Base-by-base conservation (phyloP, 2,888 invertebrate genomes). In the Unio pictorum region DNA sequence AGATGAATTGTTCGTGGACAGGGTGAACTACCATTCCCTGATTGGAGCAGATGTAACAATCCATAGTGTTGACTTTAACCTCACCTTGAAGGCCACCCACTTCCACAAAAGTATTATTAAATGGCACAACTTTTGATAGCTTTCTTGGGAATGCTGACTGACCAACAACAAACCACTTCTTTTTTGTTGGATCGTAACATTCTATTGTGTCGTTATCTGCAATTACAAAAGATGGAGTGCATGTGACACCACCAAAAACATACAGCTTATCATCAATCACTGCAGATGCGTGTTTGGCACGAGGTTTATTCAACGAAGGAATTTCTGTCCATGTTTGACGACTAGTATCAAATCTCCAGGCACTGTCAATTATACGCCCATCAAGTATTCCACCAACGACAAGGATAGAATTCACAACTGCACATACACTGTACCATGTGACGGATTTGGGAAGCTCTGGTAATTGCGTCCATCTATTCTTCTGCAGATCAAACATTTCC, bases 301-400 rank as follows among this genome's bases (percentile, higher is more conserved):
- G 79, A 2, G 89, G 86, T 62, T 84, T 84, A 55, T 82, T 70
- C 85, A 90, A 83, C 2, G 84, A 72, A 6, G 82, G 76, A 54
- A 85, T 81, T 64, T 82, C 76, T 5, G 74, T 76, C 90, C 90
- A 90, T 17, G 70, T 75, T 45, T 87, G 71, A 62, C 85, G 83
- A 8, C 80, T 71, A 11, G 87, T 85, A 68, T 88, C 87, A 79
- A 89, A 90, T 66, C 79, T 84, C 87, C 88, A 89, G 11, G 87
- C 86, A 57, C 79, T 84, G 30, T 83, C 70, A 34, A 87, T 82
- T 56, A 88, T 84, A 56, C 83, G 80, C 7, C 86, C 84, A 68
- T 89, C 86, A 5, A 81, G 71, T 67, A 89, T 86, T 3, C 89
- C 89, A 17, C 89, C 89, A 5, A 87, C 85, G 11, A 89, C 86